Percentiles rank a stretch among this genome's conserved stretches.
Conservation (phyloP, 1,140 invertebrate genomes). For the Hylaeus anthracinus region DNA sequence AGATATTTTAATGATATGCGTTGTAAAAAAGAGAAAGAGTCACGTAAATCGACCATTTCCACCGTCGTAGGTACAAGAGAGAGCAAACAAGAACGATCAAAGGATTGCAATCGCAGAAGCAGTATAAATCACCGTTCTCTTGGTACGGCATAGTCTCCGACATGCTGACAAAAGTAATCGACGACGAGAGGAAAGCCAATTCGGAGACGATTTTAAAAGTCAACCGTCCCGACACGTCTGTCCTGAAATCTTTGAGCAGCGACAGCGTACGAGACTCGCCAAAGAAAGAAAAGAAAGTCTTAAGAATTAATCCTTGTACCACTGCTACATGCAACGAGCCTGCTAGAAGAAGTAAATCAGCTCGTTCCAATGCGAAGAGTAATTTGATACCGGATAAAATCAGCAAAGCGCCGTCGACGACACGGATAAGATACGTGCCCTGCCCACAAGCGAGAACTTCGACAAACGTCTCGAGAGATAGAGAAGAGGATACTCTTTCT, state of each 20-base stretch:
- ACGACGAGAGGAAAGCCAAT: slow-evolving; percentile 31
- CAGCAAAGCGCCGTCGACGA: neutral
- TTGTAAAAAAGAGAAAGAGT: neutral
- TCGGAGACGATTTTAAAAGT: neutral
- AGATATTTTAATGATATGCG: neutral
- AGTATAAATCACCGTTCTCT: slow-evolving; percentile 56
- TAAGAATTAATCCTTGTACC: neutral
- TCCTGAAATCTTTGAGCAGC: slow-evolving; percentile 22
- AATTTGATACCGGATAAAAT: neutral
- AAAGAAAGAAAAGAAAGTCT: neutral
- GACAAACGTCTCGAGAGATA: neutral
- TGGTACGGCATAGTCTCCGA: slow-evolving; percentile 66
- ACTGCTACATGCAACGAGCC: neutral
- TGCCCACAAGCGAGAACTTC: neutral
- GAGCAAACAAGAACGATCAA: slow-evolving; percentile 64
- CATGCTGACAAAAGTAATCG: slow-evolving; percentile 65
- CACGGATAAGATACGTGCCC: neutral
- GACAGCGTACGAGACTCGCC: neutral
- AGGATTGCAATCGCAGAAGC: slow-evolving; percentile 48
- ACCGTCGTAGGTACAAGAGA: slow-evolving; percentile 55
- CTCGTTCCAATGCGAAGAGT: neutral
- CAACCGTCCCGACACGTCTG: neutral
- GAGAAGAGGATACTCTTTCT: neutral
- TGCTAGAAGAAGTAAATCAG: slow-evolving; percentile 6
- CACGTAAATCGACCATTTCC: neutral